phyloP scores from a whole-genome alignment of 2,113 vertebrate species.

The Leptobrachium ailaonicum region DNA sequence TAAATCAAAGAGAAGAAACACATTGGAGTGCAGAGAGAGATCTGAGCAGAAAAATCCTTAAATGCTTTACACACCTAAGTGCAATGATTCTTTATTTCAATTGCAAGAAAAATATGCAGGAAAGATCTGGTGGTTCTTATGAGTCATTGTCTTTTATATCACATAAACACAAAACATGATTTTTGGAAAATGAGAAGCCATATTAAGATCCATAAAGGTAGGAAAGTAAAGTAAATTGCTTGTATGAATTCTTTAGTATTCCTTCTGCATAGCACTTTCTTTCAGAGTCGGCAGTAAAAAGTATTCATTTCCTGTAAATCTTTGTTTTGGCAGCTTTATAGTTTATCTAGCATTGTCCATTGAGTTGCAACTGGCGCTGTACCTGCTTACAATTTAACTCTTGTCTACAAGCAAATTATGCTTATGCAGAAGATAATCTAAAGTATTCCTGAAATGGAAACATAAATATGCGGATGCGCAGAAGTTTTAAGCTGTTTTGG shows the following conservation, averaged over 20 bases:
- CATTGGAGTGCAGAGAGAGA: background rate
- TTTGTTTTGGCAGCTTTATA: conserved; percentile 36
- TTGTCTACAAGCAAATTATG: background rate
- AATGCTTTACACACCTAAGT: conserved; percentile 17
- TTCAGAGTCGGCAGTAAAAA: conserved; percentile 40
- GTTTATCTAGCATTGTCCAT: conserved; percentile 54
- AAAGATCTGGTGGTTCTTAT: conserved; percentile 34
- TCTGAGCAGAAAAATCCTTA: conserved; percentile 13
- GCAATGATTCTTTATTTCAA: conserved; percentile 31
- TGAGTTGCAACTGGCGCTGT: conserved; percentile 58
- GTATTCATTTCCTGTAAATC: conserved; percentile 39
- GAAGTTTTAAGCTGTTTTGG: background rate
- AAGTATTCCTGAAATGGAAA: background rate
- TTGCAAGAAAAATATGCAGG: conserved; percentile 34
- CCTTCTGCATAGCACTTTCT: conserved; percentile 23
- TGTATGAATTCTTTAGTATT: conserved; percentile 42
- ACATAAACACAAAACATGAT: conserved; percentile 41
- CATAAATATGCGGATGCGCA: background rate
- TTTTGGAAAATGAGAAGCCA: conserved; percentile 44
- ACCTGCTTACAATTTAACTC: conserved; percentile 52
- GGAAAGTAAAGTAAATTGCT: conserved; percentile 41
- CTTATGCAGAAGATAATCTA: background rate
- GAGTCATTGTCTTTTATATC: conserved; percentile 50
- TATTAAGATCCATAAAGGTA: conserved; percentile 48
- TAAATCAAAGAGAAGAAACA: background rate